Percentiles rank a stretch among this genome's conserved stretches.
phyloP scores from a whole-genome alignment of 92 coral and sea anemone species.

The Porites divaricata region DNA sequence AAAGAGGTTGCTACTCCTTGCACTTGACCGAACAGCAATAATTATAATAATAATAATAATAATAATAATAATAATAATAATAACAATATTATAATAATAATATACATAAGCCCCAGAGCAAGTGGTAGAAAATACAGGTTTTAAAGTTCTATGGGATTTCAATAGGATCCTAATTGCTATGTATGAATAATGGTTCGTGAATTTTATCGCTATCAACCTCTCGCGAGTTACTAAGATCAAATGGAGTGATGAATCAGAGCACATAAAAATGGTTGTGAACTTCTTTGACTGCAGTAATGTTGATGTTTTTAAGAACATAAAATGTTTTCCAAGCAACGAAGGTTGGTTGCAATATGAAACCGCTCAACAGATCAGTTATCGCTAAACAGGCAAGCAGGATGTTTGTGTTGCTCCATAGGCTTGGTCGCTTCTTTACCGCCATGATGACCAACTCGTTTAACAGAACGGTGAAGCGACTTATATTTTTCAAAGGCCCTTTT shows the following conservation, averaged over 20 bases:
- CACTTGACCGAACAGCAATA: no score
- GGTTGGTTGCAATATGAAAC: background rate
- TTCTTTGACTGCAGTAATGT: background rate
- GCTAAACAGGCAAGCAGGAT: conserved; percentile 24
- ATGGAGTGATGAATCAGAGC: background rate
- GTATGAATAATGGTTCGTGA: background rate
- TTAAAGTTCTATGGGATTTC: no score
- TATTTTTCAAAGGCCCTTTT: no score
- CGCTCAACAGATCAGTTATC: background rate
- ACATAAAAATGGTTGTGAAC: background rate
- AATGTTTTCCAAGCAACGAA: background rate
- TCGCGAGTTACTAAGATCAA: background rate
- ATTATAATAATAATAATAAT: no score
- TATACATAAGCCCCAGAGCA: no score
- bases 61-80: no score
- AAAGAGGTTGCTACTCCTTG: no score
- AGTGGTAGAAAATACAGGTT: no score
- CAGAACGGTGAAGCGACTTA: background rate
- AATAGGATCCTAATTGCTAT: background rate
- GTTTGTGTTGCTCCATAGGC: conserved; percentile 7
- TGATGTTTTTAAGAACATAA: background rate
- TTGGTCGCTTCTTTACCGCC: conserved; percentile 2
- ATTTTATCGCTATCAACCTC: conserved; percentile 1
- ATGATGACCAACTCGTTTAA: background rate
- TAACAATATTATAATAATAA: no score